These are phyloP conservation scores for Diglossa cyanea DNA, from an alignment of 2,797 vertebrate genomes.

Conservation along the genomic window DNA sequence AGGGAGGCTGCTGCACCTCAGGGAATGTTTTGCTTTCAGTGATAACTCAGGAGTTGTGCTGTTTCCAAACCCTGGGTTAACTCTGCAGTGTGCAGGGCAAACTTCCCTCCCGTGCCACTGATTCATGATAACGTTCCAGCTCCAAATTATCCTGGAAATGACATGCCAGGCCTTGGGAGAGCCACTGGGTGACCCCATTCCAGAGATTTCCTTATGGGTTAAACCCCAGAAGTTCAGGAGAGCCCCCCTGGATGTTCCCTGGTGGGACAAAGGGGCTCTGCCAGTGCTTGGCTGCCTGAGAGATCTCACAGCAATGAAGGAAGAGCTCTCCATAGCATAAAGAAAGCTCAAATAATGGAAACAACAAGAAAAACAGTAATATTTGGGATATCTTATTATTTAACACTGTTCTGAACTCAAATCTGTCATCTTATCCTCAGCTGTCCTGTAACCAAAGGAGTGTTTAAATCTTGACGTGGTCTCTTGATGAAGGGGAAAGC, in stretches of 20 bases:
- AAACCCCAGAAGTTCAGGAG: neutral
- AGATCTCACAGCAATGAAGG: neutral
- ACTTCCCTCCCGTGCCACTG: constrained; percentile 20
- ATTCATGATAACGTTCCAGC: constrained; percentile 5
- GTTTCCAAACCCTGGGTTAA: neutral
- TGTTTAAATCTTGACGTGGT: neutral
- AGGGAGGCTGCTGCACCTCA: neutral
- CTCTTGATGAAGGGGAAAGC: neutral
- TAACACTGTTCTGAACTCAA: neutral
- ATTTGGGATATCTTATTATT: neutral
- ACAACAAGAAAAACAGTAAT: neutral
- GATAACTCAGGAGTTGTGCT: neutral
- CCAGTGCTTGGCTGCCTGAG: neutral
- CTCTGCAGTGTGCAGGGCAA: neutral
- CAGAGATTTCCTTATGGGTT: neutral
- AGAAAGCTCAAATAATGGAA: neutral
- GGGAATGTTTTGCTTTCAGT: neutral
- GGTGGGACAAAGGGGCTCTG: neutral
- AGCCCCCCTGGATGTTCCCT: neutral
- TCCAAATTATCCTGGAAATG: constrained; percentile 38
- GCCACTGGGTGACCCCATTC: constrained; percentile 43
- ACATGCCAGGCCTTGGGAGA: neutral
- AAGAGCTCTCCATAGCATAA: neutral
- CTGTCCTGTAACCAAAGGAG: neutral
- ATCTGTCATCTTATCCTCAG: neutral